Base-by-base conservation (phyloP, 2,113 vertebrate genomes). In the Chaetops frenatus region DNA sequence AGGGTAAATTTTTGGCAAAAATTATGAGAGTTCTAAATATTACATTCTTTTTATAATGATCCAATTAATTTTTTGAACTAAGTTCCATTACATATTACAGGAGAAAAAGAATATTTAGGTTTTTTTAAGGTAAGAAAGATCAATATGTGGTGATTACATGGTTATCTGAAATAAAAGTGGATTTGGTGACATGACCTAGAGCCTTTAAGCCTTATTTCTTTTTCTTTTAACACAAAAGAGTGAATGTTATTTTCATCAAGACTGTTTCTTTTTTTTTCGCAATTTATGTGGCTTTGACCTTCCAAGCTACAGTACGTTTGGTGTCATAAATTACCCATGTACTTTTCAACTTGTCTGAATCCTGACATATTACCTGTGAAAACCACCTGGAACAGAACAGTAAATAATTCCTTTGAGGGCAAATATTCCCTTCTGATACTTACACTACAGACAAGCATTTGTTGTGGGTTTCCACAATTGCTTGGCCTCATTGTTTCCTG, bases 301-400 rank as follows among this genome's bases (percentile, higher is more conserved):
- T 90, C 61, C 45, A 56, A 84, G 50, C 12, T 74, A 76, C 51
- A 76, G 62, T 16, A 54, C 4, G 0, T 21, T 71, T 20, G 12
- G 42, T 90, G n/a, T 65, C 54, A 77, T 86, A 91, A 95, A 90
- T 93, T 88, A 91, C 44, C 35, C 31, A 3, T 62, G 42, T 65
- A 31, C 25, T 94, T 51, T 70, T 70, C 35, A 91, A 40, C 64
- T 42, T 79, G 53, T 53, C 80, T 64, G 54, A 71, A 50, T 83
- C 66, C 47, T 95, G 74, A 96, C 72, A 73, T 78, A 92, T 54
- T 96, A 36, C 65, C 42, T 42, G 50, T 78, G 72, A 96, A 94
- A 96, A 14, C 7, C 47, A 90, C 20, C 57, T 93, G 94, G 94
- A 95, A 91, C 27, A 88, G 60, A 94, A 28, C 31, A 93, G 93